Percentiles rank a stretch among this genome's conserved stretches.
Conservation (phyloP, 2,797 vertebrate species). For the Gallirallus australis region DNA sequence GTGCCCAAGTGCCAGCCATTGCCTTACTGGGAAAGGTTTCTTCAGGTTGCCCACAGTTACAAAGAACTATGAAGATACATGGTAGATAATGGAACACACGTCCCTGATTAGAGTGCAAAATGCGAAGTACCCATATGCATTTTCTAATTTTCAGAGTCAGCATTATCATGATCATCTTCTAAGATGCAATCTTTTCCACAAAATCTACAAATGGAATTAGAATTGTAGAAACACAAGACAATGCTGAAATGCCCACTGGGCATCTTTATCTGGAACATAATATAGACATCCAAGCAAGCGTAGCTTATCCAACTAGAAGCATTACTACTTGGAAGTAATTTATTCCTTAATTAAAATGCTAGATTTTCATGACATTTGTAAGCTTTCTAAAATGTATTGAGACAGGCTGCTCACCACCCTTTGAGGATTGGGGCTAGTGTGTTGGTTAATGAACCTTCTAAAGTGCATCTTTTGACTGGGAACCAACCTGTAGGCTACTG, state of each 20-base stretch:
- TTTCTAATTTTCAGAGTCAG: background rate
- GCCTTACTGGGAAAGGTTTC: background rate
- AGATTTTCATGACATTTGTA: background rate
- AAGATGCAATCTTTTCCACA: background rate
- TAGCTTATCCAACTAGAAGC: background rate
- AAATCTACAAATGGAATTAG: background rate
- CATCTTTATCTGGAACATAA: background rate
- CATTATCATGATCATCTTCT: background rate
- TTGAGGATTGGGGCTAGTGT: background rate
- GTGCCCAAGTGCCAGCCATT: background rate
- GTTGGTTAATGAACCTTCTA: background rate
- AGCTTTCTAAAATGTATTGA: background rate
- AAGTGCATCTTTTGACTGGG: background rate
- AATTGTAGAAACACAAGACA: background rate
- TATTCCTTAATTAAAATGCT: background rate
- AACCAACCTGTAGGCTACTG: background rate
- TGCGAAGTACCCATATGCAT: background rate
- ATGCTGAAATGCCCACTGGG: background rate
- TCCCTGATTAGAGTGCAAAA: background rate
- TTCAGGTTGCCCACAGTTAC: background rate
- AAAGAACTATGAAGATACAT: background rate
- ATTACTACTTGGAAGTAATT: background rate
- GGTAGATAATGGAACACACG: background rate
- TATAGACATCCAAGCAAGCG: background rate
- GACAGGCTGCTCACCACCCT: background rate